Evolutionary conservation across 2,113 vertebrate genomes (phyloP), one percentile per base, ranked within the genome.

Genomic region (Pelusios castaneus): DNA sequence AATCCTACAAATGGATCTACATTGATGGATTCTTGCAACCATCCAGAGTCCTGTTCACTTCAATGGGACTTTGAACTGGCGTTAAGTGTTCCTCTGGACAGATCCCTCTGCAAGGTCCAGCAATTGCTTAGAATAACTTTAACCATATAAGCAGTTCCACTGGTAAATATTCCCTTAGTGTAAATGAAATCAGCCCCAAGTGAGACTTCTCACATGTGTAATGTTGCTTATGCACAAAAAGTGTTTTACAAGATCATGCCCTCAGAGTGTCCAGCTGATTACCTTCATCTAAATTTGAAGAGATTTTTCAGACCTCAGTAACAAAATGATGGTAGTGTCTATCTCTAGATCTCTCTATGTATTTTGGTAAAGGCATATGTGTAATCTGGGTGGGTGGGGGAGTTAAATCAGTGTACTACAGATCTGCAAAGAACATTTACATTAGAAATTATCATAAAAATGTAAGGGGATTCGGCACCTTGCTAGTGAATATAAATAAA

Each of bases 381-480:
- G 1, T 8, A 49, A 52, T 5, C 80, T 52, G 2, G 43, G 17
- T 43, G 0, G 58, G 2, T 56, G 79, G 52, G 52, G 2, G 93
- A 41, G 1, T 56, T 77, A 63, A 85, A 89, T 87, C 75, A 34
- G 6, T 76, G 13, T 82, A n/a, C 31, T 73, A 88, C 58, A 80
- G 82, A 49, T 67, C 60, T 47, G 90, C 54, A 52, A 12, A 27
- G 17, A 9, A 80, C n/a, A 87, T 93, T 93, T 56, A 77, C 55
- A 81, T 93, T 51, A 45, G 90, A 95, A 83, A 83, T 83, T 87
- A 54, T 87, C 34, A 10, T 89, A 85, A 52, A 43, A 88, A 47
- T 81, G 79, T 89, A 92, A 91, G 93, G 49, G 34, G 38, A 92
- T 89, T 3, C 45, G 70, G 83, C 55, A 45, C 55, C 84, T 82